These are phyloP conservation scores for Cryptomyrus ogoouensis DNA, from an alignment of 2,113 vertebrate genomes.

Conservation along the genomic window DNA sequence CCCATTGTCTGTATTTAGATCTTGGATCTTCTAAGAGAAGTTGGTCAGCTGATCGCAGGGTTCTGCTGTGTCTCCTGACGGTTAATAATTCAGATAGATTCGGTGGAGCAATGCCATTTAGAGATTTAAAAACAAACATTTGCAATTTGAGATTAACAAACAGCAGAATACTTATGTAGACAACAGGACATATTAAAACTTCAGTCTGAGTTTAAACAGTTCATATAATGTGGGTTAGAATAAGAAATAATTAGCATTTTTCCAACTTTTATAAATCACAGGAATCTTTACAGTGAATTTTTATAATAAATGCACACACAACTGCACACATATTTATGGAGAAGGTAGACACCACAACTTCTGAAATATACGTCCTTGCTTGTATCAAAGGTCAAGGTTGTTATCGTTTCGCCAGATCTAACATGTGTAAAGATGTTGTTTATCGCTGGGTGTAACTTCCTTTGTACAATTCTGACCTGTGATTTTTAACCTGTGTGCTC, in stretches of 20 bases:
- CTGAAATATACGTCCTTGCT: not conserved
- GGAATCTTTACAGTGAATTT: not conserved
- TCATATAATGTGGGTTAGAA: not conserved
- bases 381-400: not conserved
- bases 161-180: not conserved
- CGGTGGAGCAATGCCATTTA: too few species aligned
- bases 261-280: not conserved
- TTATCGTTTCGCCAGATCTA: not conserved
- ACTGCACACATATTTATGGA: not conserved
- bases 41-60: too few species aligned
- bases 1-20: too few species aligned
- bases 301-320: not conserved
- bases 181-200: not conserved
- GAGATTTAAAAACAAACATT: too few species aligned
- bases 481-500: conserved; percentile 24
- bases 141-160: not conserved
- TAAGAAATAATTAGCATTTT: not conserved
- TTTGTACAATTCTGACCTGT: conserved; percentile 52
- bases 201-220: not conserved
- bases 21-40: too few species aligned
- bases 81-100: too few species aligned
- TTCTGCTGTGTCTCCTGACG: too few species aligned
- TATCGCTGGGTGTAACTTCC: conserved; percentile 33
- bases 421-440: not conserved
- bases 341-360: not conserved